Conservation (phyloP, 2,113 vertebrate species). For the Myrmophylax atrothorax region DNA sequence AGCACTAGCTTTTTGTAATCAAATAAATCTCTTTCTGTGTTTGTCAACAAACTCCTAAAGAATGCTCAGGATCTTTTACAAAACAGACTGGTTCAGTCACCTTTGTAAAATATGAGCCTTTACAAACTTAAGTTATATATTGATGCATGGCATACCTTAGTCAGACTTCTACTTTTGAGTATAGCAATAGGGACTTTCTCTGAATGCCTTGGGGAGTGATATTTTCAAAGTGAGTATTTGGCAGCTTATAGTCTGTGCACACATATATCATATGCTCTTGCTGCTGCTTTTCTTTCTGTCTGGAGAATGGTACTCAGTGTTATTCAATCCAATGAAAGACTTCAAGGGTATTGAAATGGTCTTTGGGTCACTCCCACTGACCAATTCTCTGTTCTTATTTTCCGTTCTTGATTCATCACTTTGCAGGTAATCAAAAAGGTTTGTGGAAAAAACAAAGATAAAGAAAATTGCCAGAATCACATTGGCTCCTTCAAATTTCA, state of each 20-base stretch:
- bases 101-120: not conserved
- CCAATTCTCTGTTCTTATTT: not conserved
- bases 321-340: not conserved
- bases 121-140: not conserved
- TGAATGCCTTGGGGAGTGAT: not conserved
- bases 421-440: not conserved
- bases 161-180: not conserved
- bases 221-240: not conserved
- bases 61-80: not conserved
- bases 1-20: not conserved
- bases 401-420: not conserved
- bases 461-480: not conserved
- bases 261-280: not conserved
- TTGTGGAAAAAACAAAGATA: not conserved
- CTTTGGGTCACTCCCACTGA: not conserved
- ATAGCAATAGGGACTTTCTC: not conserved
- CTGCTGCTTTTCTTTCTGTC: not conserved
- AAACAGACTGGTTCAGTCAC: not conserved
- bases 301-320: not conserved
- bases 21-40: not conserved
- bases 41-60: not conserved
- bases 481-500: not conserved
- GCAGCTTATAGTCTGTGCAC: not conserved
- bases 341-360: not conserved
- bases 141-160: not conserved